Evolutionary conservation across 2,113 vertebrate species (phyloP).

Genomic region (Falco punctatus): DNA sequence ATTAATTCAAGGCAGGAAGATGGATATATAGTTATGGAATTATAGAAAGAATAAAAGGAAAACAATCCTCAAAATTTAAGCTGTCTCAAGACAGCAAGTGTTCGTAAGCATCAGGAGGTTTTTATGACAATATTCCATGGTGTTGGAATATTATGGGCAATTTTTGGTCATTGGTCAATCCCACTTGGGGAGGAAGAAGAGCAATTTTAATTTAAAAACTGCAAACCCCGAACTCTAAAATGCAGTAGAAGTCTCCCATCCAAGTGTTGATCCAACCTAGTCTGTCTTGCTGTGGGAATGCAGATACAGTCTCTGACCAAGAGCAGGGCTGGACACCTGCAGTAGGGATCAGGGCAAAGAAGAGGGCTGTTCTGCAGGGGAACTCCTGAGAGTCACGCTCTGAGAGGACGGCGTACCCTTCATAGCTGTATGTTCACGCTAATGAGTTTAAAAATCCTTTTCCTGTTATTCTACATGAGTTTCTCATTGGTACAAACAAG

Average conservation of each 20-base stretch:
- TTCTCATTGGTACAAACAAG: neutral
- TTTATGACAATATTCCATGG: neutral
- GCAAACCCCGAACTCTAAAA: neutral
- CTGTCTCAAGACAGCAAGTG: neutral
- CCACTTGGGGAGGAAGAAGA: neutral
- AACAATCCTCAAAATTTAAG: neutral
- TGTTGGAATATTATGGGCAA: neutral
- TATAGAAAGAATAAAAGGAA: neutral
- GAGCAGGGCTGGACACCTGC: neutral
- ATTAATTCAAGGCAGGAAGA: neutral
- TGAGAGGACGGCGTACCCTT: neutral
- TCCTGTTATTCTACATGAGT: neutral
- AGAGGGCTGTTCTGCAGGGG: too few species aligned
- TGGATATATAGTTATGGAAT: neutral
- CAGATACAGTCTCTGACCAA: neutral
- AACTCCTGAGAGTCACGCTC: neutral
- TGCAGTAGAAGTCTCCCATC: neutral
- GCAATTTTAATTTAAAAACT: neutral
- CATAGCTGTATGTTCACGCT: neutral
- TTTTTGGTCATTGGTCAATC: neutral
- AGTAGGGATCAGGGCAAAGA: neutral
- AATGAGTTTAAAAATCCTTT: neutral
- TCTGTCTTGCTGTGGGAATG: too few species aligned
- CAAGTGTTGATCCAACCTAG: neutral
- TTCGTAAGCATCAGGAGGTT: neutral